A percentile compares a stretch with the other conserved stretches of the same genome.
These are phyloP conservation scores for Dynastes maya DNA, from an alignment of 2,888 invertebrate genomes.

Conservation along the genomic window DNA sequence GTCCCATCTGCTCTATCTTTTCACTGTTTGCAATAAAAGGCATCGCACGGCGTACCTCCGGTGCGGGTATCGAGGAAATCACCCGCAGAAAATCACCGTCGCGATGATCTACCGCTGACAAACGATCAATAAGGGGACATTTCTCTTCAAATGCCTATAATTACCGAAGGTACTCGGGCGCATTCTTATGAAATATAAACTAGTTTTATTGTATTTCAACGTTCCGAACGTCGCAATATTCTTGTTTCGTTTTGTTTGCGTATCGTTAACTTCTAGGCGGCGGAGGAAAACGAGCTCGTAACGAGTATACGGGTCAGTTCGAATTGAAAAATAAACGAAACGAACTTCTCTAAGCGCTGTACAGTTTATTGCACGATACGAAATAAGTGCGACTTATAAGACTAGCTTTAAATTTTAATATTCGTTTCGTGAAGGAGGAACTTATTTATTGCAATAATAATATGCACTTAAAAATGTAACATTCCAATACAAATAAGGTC, in stretches of 20 bases:
- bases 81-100: constrained; percentile 41
- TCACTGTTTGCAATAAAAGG: constrained; percentile 47
- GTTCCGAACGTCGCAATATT: constrained; percentile 26
- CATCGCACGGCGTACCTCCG: constrained; percentile 22
- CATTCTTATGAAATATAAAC: constrained; percentile 42
- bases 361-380: no score
- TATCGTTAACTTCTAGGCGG: constrained; percentile 11
- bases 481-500: no score
- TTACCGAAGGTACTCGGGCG: constrained; percentile 26
- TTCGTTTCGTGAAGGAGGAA: no score
- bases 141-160: constrained; percentile 39
- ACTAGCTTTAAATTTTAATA: no score
- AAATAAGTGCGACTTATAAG: no score
- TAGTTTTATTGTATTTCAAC: constrained; percentile 42
- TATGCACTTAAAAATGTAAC: no score
- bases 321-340: not conserved
- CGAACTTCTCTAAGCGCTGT: not conserved
- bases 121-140: constrained; percentile 37
- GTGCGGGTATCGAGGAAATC: constrained; percentile 41
- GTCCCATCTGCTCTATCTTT: constrained; percentile 54
- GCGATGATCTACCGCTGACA: constrained; percentile 23
- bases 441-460: no score
- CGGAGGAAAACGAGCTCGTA: not conserved
- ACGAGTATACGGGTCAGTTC: constrained; percentile 4
- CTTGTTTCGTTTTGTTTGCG: constrained; percentile 26